A percentile compares a stretch with the other conserved stretches of the same genome.
Evolutionary conservation across 2,888 invertebrate species (phyloP).

Genomic region (Mylabris sibirica): DNA sequence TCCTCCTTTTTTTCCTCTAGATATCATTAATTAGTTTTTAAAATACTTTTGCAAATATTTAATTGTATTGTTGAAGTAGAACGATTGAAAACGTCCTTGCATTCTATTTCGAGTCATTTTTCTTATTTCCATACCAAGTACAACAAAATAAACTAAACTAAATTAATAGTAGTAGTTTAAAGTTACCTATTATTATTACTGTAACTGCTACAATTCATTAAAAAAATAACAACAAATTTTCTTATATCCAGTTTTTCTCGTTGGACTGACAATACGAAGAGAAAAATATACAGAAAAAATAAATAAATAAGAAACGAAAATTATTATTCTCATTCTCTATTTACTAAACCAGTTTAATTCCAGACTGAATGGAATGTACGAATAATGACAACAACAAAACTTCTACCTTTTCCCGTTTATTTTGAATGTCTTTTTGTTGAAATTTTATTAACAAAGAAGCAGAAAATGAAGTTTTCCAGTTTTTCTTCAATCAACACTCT

Average conservation of each 20-base stretch:
- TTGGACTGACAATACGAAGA: neutral
- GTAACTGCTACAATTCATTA: neutral
- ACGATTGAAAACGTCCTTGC: neutral
- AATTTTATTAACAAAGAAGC: neutral
- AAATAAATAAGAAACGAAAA: neutral
- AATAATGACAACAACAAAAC: conserved; percentile 4
- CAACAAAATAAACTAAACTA: neutral
- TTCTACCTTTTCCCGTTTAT: neutral
- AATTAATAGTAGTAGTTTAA: neutral
- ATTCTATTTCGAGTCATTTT: neutral
- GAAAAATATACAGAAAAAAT: neutral
- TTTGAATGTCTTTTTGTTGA: neutral
- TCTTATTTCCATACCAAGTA: neutral
- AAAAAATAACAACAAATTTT: neutral
- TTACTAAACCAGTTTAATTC: conserved; percentile 38
- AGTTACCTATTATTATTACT: neutral
- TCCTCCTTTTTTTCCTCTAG: neutral
- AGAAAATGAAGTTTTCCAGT: too few relatives aligned
- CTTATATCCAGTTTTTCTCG: neutral
- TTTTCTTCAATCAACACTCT: too few relatives aligned
- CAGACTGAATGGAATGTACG: conserved; percentile 36
- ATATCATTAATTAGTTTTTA: neutral
- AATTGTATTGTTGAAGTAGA: neutral
- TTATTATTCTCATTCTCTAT: conserved; percentile 23
- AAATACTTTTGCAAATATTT: neutral